phyloP scores from a whole-genome alignment of 1,140 invertebrate species.

The Danaus melanippus region DNA sequence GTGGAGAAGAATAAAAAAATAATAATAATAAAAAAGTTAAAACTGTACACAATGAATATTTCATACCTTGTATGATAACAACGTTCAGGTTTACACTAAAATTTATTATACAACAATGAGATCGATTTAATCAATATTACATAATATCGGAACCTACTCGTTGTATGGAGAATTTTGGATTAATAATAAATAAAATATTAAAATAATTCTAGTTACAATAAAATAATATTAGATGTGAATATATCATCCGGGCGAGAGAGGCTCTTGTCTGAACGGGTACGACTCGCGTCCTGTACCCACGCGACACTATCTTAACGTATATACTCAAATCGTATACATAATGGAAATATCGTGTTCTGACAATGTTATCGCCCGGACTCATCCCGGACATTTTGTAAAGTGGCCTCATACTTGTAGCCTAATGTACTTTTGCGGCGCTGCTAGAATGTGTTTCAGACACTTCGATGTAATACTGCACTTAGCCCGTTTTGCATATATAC shows the following conservation, averaged over 20 bases:
- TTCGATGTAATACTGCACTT: constrained; percentile 48
- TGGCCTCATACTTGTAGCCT: constrained; percentile 55
- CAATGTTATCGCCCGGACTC: constrained; percentile 64
- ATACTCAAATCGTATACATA: constrained; percentile 72
- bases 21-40: constrained; percentile 30
- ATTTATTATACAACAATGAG: constrained; percentile 66
- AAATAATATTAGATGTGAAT: constrained; percentile 17
- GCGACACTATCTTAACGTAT: constrained; percentile 66
- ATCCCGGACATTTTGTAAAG: constrained; percentile 70
- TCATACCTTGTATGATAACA: constrained; percentile 72
- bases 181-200: constrained; percentile 15
- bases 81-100: constrained; percentile 50
- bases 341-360: constrained; percentile 72
- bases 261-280: no score
- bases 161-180: constrained; percentile 32
- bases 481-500: constrained; percentile 33
- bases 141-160: constrained; percentile 51
- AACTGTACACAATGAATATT: constrained; percentile 49
- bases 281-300: constrained; percentile 45
- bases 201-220: constrained; percentile 18
- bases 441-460: constrained; percentile 46
- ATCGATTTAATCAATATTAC: constrained; percentile 58
- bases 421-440: constrained; percentile 47
- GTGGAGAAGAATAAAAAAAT: constrained; percentile 29
- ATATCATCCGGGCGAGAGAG: constrained; percentile 34